Evolutionary conservation across 2,797 vertebrate genomes (phyloP), one percentile per base, ranked within the genome.

Genomic region (Dallia pectoralis): DNA sequence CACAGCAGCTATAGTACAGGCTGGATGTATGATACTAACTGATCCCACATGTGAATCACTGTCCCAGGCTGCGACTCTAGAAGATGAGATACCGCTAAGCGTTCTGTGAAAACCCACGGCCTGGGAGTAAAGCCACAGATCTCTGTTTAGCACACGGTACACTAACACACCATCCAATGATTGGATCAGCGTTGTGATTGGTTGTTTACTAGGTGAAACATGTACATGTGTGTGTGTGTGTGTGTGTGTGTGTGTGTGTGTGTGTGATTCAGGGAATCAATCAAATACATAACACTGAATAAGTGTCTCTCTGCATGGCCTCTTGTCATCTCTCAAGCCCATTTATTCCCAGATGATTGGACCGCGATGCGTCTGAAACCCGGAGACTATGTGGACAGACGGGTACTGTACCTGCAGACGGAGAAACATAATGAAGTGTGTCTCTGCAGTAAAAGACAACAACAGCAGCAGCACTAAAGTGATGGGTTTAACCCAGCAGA

Each of bases 401-500:
- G 93, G 89, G 92, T 94, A 96, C 94, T 97, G 93, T 97, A 99
- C 97, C 97, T 99, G 96, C 94, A 95, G 95, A 59, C 25, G 53
- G 25, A 59, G 22, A 9, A 59, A 96, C 97, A 98, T 98, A 99
- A 99, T 97, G 96, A 95, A 98, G 96, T 96, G 94, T 97, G 95
- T 96, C 96, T 96, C 94, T 95, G 96, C 96, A 98, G 96, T 98
- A 98, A 98, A 99, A 98, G 94, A 96, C 95, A 97, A 96, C 94
- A 93, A 96, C 94, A 93, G 95, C 95, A 95, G 96, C 94, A 93
- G 95, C 95, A 95, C 95, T 98, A 98, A 97, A 98, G 97, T 99
- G 97, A 99, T 98, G 97, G 98, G 96, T 98, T 97, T 96, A 99
- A 99, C 95, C 97, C 97, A 97, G 96, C 96, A 96, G 95, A 96